phyloP scores from a whole-genome alignment of 1,140 invertebrate species.

The Drosophila biarmipes region DNA sequence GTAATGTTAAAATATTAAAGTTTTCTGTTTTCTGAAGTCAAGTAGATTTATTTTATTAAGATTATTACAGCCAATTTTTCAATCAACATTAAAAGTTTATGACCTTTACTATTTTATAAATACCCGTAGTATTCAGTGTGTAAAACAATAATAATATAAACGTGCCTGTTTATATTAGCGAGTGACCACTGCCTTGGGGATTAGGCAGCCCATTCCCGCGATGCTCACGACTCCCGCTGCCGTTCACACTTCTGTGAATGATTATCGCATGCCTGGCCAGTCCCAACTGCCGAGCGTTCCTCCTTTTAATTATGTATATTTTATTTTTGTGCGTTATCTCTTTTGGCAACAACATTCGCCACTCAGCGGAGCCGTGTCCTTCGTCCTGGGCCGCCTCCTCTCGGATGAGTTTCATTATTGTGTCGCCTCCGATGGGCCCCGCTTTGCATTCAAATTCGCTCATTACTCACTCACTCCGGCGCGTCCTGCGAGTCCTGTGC shows the following conservation, averaged over 20 bases:
- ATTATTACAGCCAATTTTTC: too few relatives aligned
- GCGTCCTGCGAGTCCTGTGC: conserved; percentile 11
- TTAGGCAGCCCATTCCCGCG: neutral
- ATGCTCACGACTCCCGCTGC: conserved; percentile 2
- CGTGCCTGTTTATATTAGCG: neutral
- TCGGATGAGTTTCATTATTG: conserved; percentile 57
- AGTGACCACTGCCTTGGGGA: neutral
- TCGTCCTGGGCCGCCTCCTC: conserved; percentile 2
- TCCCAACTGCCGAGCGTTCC: conserved; percentile 14
- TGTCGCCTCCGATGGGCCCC: conserved; percentile 35
- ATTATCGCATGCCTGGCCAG: conserved; percentile 33
- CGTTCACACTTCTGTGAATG: conserved; percentile 29
- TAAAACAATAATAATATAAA: too few relatives aligned
- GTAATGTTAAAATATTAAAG: too few relatives aligned
- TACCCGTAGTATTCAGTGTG: too few relatives aligned
- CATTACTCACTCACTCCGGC: conserved; percentile 54
- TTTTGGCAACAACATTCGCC: conserved; percentile 59
- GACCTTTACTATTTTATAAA: too few relatives aligned
- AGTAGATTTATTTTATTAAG: too few relatives aligned
- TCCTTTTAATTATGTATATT: conserved; percentile 65
- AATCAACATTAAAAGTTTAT: too few relatives aligned
- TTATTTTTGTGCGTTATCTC: conserved; percentile 67
- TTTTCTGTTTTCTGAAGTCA: too few relatives aligned
- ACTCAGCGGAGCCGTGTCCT: conserved; percentile 27
- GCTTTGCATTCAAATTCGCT: conserved; percentile 69